phyloP scores from a whole-genome alignment of 1,140 invertebrate genomes.

The Macrobrachium rosenbergii region DNA sequence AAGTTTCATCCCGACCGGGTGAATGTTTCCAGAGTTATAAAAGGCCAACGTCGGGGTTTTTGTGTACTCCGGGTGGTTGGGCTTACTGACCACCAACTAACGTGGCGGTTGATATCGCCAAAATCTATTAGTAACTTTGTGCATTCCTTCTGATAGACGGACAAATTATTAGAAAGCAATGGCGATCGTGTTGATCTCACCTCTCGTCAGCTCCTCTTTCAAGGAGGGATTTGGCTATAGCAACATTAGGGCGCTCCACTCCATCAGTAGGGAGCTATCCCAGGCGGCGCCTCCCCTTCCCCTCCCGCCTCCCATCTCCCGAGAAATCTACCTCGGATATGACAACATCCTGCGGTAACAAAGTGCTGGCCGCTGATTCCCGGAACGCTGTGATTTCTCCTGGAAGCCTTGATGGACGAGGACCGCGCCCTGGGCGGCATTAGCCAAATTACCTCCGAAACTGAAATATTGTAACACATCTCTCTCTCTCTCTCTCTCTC shows the following conservation, averaged over 20 bases:
- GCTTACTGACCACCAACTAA: too few species aligned
- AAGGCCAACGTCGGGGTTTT: too few species aligned
- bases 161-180: neutral
- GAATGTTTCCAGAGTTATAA: too few species aligned
- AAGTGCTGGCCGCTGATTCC: constrained; percentile 33
- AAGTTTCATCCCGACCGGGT: too few species aligned
- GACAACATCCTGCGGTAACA: constrained; percentile 56
- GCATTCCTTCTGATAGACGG: too few species aligned
- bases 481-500: neutral
- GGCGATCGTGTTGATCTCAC: neutral
- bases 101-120: too few species aligned
- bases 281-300: neutral
- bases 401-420: constrained; percentile 56
- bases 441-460: constrained; percentile 50
- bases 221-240: too few species aligned
- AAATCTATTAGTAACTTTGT: too few species aligned
- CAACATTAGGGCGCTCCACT: too few species aligned
- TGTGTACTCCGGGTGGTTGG: too few species aligned
- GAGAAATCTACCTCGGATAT: constrained; percentile 20
- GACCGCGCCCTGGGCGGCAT: constrained; percentile 45
- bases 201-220: neutral
- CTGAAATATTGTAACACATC: neutral
- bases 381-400: constrained; percentile 57
- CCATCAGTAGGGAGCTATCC: neutral
- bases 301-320: too few species aligned